A percentile compares a stretch with the other conserved stretches of the same genome.
Conservation (phyloP, 2,888 invertebrate genomes). For the Biston stratarius region DNA sequence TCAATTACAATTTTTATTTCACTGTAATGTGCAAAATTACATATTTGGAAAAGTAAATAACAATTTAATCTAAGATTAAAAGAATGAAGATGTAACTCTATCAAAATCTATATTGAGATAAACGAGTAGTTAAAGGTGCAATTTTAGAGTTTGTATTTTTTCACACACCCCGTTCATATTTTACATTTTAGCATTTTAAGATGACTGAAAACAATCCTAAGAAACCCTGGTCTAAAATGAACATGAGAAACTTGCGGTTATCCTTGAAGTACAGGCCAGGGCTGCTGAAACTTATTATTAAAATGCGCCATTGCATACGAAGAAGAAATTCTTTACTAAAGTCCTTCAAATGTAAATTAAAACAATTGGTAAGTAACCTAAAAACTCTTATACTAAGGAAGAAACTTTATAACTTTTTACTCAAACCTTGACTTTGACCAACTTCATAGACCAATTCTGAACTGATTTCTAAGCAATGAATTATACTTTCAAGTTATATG, state of each 20-base stretch:
- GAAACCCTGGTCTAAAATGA: constrained; percentile 51
- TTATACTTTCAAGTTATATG: background rate
- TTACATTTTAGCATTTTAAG: constrained; percentile 19
- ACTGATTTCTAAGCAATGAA: background rate
- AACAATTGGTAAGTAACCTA: constrained; percentile 74
- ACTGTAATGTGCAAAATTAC: too few species aligned
- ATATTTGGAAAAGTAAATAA: too few species aligned
- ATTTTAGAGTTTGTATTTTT: background rate
- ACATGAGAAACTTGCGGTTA: constrained; percentile 61
- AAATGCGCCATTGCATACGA: constrained; percentile 84
- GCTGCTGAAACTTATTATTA: constrained; percentile 84
- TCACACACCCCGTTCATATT: background rate
- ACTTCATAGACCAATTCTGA: background rate
- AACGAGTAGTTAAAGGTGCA: background rate
- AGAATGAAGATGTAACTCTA: too few species aligned
- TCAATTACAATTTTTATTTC: too few species aligned
- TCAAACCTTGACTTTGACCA: background rate
- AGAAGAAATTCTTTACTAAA: constrained; percentile 86
- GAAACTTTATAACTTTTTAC: too few species aligned
- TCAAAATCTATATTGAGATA: too few species aligned
- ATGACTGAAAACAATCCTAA: constrained; percentile 42
- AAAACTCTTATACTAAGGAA: background rate
- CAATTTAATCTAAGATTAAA: too few species aligned
- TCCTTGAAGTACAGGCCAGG: constrained; percentile 87
- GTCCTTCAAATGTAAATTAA: constrained; percentile 86